These are phyloP conservation scores for Bombus soroeensis DNA, from an alignment of 1,140 invertebrate genomes.

Conservation along the genomic window DNA sequence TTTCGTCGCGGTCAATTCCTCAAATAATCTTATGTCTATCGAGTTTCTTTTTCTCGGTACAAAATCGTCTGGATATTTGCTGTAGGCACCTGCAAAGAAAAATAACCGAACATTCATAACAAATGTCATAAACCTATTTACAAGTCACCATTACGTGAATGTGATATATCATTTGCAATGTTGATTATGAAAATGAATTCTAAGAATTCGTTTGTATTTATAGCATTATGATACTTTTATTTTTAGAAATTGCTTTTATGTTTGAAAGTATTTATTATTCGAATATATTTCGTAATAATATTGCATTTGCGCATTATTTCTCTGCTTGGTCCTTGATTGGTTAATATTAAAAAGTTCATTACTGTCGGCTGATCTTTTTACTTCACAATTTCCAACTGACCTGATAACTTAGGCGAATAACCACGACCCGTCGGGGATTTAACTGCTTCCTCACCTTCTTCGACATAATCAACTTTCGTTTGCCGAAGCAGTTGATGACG, in stretches of 20 bases:
- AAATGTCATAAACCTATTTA: not conserved
- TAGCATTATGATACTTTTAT: too few relatives aligned
- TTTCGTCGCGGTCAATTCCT: conserved; percentile 72
- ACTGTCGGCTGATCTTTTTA: not conserved
- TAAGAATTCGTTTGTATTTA: too few relatives aligned
- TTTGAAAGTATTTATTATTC: too few relatives aligned
- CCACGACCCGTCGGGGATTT: conserved; percentile 50
- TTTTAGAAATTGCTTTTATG: too few relatives aligned
- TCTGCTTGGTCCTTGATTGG: not conserved
- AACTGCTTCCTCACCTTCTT: conserved; percentile 74
- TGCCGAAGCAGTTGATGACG: conserved; percentile 90
- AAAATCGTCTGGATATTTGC: conserved; percentile 79
- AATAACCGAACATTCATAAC: not conserved
- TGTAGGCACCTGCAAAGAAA: conserved; percentile 70
- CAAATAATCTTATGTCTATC: conserved; percentile 77
- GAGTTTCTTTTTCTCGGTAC: conserved; percentile 79
- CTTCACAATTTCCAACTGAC: conserved; percentile 30
- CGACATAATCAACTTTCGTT: conserved; percentile 86
- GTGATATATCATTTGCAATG: too few relatives aligned
- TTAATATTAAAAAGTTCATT: not conserved
- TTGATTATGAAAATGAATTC: too few relatives aligned
- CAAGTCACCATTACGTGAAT: too few relatives aligned
- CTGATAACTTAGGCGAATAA: conserved; percentile 74
- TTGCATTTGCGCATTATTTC: not conserved
- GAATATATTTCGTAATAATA: not conserved